phyloP scores from a whole-genome alignment of 2,113 vertebrate genomes.

The Callionymus lyra region DNA sequence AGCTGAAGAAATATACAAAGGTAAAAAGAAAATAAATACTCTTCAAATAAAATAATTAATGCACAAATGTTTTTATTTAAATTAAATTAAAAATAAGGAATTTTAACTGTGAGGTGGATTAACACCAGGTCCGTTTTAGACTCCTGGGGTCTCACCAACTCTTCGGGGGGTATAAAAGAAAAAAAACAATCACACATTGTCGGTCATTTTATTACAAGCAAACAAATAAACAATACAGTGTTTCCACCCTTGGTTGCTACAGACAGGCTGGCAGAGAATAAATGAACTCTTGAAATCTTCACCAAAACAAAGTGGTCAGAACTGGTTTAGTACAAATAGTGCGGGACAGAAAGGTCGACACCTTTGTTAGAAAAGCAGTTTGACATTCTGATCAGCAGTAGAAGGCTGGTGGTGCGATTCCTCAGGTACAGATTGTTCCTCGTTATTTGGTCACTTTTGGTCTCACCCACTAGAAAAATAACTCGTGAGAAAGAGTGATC shows the following conservation, averaged over 20 bases:
- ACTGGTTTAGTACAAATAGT: conserved; percentile 66
- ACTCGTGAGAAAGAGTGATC: conserved; percentile 50
- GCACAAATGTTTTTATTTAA: background rate
- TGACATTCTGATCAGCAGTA: conserved; percentile 58
- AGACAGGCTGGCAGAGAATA: conserved; percentile 67
- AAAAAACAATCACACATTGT: conserved; percentile 18
- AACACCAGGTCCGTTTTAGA: no score
- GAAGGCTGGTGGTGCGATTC: conserved; percentile 66
- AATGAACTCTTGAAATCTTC: conserved; percentile 71
- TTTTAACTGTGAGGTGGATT: no score
- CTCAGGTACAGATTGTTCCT: conserved; percentile 39
- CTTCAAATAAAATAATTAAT: no score
- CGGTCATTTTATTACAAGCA: conserved; percentile 82
- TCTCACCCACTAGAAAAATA: conserved; percentile 52
- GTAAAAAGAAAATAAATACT: background rate
- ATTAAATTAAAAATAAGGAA: no score
- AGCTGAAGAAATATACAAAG: background rate
- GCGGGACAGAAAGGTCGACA: conserved; percentile 46
- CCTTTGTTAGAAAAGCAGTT: conserved; percentile 51
- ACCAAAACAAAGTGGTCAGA: conserved; percentile 60
- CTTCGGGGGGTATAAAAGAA: background rate
- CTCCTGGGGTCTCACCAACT: no score
- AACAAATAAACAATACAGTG: conserved; percentile 67
- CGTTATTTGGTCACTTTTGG: conserved; percentile 67
- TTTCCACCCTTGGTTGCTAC: conserved; percentile 71